phyloP scores from a whole-genome alignment of 2,797 vertebrate species.

The Sebastes alutus region DNA sequence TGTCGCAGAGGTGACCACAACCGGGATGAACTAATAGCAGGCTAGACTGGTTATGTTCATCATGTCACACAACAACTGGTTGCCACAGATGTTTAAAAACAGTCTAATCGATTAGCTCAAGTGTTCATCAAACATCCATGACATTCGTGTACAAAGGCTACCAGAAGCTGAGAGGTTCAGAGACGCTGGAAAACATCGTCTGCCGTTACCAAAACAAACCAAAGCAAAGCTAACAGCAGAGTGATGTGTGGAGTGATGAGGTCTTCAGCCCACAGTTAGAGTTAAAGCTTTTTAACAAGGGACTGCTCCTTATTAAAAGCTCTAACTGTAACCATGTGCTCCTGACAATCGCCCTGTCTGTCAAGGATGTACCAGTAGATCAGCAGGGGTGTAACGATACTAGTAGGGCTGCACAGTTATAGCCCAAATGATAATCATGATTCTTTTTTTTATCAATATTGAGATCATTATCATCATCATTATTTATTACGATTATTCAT shows the following conservation, averaged over 20 bases:
- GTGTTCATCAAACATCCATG: not conserved
- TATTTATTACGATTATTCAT: too few relatives aligned
- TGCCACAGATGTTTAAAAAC: not conserved
- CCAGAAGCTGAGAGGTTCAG: not conserved
- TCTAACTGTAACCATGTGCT: not conserved
- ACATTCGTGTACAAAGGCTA: not conserved
- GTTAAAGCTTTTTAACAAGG: constrained; percentile 12
- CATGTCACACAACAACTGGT: not conserved
- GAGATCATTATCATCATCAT: too few relatives aligned
- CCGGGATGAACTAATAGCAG: not conserved
- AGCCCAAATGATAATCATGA: too few relatives aligned
- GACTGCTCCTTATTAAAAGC: not conserved
- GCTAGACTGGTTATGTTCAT: not conserved
- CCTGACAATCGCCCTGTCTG: not conserved
- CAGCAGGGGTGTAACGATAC: not conserved
- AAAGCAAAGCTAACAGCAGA: not conserved
- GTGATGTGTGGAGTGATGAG: not conserved
- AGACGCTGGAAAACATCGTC: not conserved
- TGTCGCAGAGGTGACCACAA: constrained; percentile 26
- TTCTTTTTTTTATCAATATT: too few relatives aligned
- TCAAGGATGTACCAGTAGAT: not conserved
- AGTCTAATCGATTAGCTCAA: not conserved
- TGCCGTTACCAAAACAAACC: not conserved
- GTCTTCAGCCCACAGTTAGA: not conserved
- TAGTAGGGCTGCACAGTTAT: too few relatives aligned